Conservation (phyloP, 2,113 vertebrate genomes). For the Brevimyrus niger region DNA sequence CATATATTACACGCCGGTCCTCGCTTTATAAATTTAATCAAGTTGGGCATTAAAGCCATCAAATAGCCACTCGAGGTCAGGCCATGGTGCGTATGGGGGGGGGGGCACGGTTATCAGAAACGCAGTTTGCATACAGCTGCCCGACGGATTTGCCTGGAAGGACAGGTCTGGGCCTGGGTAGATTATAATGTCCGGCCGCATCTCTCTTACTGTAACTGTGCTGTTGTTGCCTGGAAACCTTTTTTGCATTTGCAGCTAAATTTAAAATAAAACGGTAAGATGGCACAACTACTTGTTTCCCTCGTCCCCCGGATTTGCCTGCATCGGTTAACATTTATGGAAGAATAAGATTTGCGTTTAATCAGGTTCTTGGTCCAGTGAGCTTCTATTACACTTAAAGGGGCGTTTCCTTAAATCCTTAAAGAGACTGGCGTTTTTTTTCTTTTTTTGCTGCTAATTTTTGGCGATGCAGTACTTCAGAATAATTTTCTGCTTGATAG, state of each 20-base stretch:
- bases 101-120: neutral
- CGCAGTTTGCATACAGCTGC: conserved; percentile 16
- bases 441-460: neutral
- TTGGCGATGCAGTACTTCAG: neutral
- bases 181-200: neutral
- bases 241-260: neutral
- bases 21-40: conserved; percentile 3
- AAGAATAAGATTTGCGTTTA: neutral
- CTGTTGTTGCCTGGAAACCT: neutral
- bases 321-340: neutral
- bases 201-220: neutral
- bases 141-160: neutral
- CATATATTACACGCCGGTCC: neutral
- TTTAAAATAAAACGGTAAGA: neutral
- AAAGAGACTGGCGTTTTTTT: neutral
- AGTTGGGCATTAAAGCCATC: neutral
- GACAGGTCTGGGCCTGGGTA: neutral
- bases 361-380: neutral
- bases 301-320: neutral
- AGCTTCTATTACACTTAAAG: neutral
- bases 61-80: neutral
- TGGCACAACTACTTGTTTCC: neutral
- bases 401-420: neutral
- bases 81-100: neutral
- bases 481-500: neutral